Base-by-base conservation (phyloP, 2,113 vertebrate genomes). In the Sorex fumeus region DNA sequence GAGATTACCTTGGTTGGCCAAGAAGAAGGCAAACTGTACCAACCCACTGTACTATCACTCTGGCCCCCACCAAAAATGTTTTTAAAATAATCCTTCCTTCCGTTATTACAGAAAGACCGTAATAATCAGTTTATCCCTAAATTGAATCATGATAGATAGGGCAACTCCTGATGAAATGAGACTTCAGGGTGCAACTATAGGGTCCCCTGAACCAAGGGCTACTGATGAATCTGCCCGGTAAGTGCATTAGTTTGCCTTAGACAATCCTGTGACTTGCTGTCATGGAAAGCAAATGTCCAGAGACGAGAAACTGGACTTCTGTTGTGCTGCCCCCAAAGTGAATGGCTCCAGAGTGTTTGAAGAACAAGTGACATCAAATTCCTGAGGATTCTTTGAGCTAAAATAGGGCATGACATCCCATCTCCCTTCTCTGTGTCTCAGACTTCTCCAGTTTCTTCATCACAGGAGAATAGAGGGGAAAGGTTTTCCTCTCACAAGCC, bases 351-450 rank as follows among this genome's bases (percentile, higher is more conserved):
- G 27, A 28, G 23, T 30, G 18, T 90, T 4, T 34, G 66, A 86
- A 78, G 40, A 62, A 9, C 28, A 10, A 36, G 45, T 77, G 92
- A 82, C 0, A 11, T 18, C 40, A 11, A 77, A 72, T 90, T 91
- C 92, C 83, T 79, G 30, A 85, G 88, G 66, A 85, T 72, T 1
- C 88, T 95, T 95, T 90, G 85, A 90, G 88, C 83, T 32, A 47
- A 95, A 94, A 34, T 91, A 83, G 94, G 90, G 40, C 94, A 18
- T 23, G 81, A 25, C 23, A 0, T 67, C 80, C 91, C 76, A 43
- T 67, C 69, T 95, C 88, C 1, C 78, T 50, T 27, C 69, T 74
- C 2, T 6, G 28, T 47, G 75, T 74, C 90, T 96, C 93, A 34
- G 85, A 50, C 93, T 85, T 92, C 90, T 43, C 47, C 45, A 2